Evolutionary conservation across 2,797 vertebrate genomes (phyloP).

Genomic region (Pangasius mekongensis): DNA sequence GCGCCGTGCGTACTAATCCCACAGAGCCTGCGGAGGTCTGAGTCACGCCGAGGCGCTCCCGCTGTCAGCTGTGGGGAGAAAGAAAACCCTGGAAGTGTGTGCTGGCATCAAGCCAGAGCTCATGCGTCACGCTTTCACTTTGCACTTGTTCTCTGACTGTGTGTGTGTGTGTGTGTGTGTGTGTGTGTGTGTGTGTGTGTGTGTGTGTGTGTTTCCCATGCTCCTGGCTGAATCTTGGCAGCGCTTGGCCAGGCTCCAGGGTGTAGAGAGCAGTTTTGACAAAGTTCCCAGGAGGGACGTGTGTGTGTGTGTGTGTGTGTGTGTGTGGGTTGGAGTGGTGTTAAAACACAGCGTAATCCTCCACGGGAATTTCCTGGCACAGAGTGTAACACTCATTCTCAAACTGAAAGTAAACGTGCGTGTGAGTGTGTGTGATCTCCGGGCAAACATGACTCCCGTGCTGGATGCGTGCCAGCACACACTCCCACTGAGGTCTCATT

Average conservation of each 20-base stretch:
- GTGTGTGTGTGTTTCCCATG: slow-evolving; percentile 12
- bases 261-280: slow-evolving; percentile 39
- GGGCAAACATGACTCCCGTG: background rate
- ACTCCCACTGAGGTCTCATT: background rate
- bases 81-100: slow-evolving; percentile 70
- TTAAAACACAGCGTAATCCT: background rate
- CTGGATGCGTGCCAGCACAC: background rate
- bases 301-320: background rate
- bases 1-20: slow-evolving; percentile 6
- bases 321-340: slow-evolving; percentile 9
- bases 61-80: slow-evolving; percentile 15
- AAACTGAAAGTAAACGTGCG: slow-evolving; percentile 10
- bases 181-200: background rate
- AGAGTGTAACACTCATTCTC: background rate
- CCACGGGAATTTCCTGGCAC: slow-evolving; percentile 22
- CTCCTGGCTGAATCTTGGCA: slow-evolving; percentile 41
- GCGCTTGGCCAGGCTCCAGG: slow-evolving; percentile 44
- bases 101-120: slow-evolving; percentile 72
- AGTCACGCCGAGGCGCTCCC: slow-evolving; percentile 60
- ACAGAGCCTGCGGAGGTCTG: slow-evolving; percentile 39
- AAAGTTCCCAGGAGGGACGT: background rate
- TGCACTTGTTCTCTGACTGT: slow-evolving; percentile 9
- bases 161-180: slow-evolving; percentile 1
- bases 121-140: slow-evolving; percentile 54
- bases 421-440: background rate